Conservation (phyloP, 2,113 vertebrate species). For the Gambusia affinis region DNA sequence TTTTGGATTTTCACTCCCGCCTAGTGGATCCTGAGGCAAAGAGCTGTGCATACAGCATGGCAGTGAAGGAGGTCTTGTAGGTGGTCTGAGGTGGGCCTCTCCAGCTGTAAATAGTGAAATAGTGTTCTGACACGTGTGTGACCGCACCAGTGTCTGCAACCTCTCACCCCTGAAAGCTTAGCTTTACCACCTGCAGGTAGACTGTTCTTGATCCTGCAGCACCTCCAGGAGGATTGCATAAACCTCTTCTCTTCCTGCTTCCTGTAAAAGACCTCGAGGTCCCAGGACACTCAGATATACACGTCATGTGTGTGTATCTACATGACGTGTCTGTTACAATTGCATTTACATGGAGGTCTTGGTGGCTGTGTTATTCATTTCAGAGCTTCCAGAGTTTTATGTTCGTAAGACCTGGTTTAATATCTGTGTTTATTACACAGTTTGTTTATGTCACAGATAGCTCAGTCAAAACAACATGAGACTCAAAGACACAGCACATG, state of each 20-base stretch:
- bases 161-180: slow-evolving; percentile 65
- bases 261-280: slow-evolving; percentile 50
- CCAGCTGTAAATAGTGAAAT: slow-evolving; percentile 76
- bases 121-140: slow-evolving; percentile 72
- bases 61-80: slow-evolving; percentile 41
- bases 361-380: slow-evolving; percentile 20
- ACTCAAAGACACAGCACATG: slow-evolving; percentile 32
- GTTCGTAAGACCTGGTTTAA: slow-evolving; percentile 41
- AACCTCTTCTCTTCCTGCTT: slow-evolving; percentile 32
- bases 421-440: slow-evolving; percentile 33
- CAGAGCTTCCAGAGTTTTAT: slow-evolving; percentile 22
- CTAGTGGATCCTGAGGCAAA: slow-evolving; percentile 60
- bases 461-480: slow-evolving; percentile 23
- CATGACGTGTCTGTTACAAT: slow-evolving; percentile 51
- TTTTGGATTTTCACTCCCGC: slow-evolving; percentile 48
- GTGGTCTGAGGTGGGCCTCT: slow-evolving; percentile 72
- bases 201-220: slow-evolving; percentile 68
- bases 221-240: slow-evolving; percentile 55
- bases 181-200: slow-evolving; percentile 66
- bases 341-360: slow-evolving; percentile 44
- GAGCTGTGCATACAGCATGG: slow-evolving; percentile 11
- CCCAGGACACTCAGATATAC: not conserved
- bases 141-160: slow-evolving; percentile 63
- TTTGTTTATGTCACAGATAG: slow-evolving; percentile 49
- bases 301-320: not conserved